Conservation (phyloP, 2,888 invertebrate species). For the Erebia aethiops region DNA sequence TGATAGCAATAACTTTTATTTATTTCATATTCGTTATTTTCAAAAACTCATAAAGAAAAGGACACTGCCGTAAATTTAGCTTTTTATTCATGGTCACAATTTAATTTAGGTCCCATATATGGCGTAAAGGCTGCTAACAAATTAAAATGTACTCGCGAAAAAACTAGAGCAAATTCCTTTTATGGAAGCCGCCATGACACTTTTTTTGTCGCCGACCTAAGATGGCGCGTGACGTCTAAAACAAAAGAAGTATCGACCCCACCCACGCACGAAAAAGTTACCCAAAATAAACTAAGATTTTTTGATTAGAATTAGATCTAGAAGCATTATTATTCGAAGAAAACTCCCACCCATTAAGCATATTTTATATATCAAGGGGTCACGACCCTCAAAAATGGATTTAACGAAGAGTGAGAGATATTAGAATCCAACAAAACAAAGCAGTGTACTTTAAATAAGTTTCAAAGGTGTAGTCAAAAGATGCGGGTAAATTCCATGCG, state of each 20-base stretch:
- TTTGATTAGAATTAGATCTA: neutral
- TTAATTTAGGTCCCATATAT: neutral
- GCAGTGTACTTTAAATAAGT: neutral
- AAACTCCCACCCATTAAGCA: neutral
- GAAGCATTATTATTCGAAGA: too few species aligned
- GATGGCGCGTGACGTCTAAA: constrained; percentile 78
- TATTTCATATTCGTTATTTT: constrained; percentile 10
- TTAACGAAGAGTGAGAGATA: too few species aligned
- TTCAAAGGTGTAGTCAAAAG: neutral
- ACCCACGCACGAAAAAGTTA: constrained; percentile 57
- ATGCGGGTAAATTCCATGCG: constrained; percentile 20
- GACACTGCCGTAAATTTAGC: neutral
- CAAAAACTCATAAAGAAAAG: neutral
- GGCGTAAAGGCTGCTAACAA: constrained; percentile 5
- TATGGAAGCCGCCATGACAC: constrained; percentile 74
- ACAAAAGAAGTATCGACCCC: constrained; percentile 77
- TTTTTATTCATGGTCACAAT: neutral
- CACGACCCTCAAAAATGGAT: too few species aligned
- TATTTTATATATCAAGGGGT: neutral
- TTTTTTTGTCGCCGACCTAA: constrained; percentile 77
- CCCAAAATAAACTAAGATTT: constrained; percentile 44
- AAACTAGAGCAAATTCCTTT: constrained; percentile 42
- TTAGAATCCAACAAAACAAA: neutral
- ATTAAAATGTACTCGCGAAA: constrained; percentile 33
- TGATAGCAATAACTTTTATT: neutral